Base-by-base conservation (phyloP, 1,140 invertebrate genomes). In the Teleogryllus occipitalis region DNA sequence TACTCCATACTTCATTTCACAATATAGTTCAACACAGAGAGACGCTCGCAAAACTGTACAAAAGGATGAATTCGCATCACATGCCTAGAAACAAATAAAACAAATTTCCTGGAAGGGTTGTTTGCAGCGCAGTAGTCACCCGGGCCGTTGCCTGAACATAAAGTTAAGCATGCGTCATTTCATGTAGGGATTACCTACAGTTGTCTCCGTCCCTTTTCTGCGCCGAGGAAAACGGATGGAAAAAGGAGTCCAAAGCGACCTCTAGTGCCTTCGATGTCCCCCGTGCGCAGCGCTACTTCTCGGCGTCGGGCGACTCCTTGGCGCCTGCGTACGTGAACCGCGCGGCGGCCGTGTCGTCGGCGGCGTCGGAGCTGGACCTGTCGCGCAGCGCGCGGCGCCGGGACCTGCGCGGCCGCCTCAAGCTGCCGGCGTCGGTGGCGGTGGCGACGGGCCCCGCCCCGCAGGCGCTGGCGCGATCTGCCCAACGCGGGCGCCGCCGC, bases 311-410 rank as follows among this genome's bases (percentile, higher is more conserved):
- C 81, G 93, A 94, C 83, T 93, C 92, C 82, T 89, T 93, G 83
- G 90, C 92, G 81, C 92, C 91, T 76, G 90, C 91, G 82, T 91
- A 91, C 88, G 89, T 91, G 83, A 92, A 92, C 86, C 86, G 87
- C 76, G 88, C 87, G 73, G 84, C 82, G 75, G 83, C 84, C 76
- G 85, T 84, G 48, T 87, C 88, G 80, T 88, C 90, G 80, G 89
- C 88, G 82, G 90, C 91, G 80, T 93, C 92, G 83, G 93, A 94
- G 86, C 89, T 93, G 84, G 93, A 93, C 86, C 87, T 94, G 81
- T 90, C 90, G 85, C 89, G 89, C 82, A 92, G 91, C 85, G 87
- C 89, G 82, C 86, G 90, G 82, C 86, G 90, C 81, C 89, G 90
- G 87, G 89, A 93, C 85, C 82, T 91, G 81, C 88, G 91, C 84